A percentile compares a stretch with the other conserved stretches of the same genome.
These are phyloP conservation scores for Rhagium mordax DNA, from an alignment of 2,888 invertebrate species.

Conservation along the genomic window DNA sequence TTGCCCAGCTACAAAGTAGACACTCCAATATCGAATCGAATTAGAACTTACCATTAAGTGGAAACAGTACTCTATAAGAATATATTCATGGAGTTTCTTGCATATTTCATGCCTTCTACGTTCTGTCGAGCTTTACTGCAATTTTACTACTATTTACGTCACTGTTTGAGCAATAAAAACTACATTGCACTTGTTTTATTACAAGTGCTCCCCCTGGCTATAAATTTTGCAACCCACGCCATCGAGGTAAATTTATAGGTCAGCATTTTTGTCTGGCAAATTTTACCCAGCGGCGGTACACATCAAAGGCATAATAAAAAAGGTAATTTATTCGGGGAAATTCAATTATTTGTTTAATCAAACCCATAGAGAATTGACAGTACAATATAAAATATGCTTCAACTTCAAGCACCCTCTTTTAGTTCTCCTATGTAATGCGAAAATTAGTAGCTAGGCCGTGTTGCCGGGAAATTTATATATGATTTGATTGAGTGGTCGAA, in stretches of 20 bases:
- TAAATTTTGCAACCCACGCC: neutral
- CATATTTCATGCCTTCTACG: neutral
- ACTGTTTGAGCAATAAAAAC: neutral
- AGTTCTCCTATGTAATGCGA: neutral
- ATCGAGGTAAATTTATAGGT: neutral
- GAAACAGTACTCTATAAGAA: neutral
- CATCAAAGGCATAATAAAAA: slow-evolving; percentile 3
- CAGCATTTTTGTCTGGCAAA: neutral
- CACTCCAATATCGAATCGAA: neutral
- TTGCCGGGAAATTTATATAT: neutral
- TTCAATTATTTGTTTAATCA: slow-evolving; percentile 5
- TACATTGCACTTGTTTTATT: slow-evolving; percentile 16
- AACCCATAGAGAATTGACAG: slow-evolving; percentile 11
- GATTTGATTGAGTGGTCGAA: no score
- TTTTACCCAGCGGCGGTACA: neutral
- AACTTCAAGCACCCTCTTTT: neutral
- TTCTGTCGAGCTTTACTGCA: neutral
- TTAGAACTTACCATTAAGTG: neutral
- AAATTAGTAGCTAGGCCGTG: neutral
- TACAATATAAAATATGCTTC: neutral
- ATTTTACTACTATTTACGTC: neutral
- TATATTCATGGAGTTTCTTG: no score
- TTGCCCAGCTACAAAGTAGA: neutral
- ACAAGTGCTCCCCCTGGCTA: neutral
- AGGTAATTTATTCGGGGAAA: neutral